Conservation (phyloP, 2,113 vertebrate genomes). For the Agelaius tricolor region DNA sequence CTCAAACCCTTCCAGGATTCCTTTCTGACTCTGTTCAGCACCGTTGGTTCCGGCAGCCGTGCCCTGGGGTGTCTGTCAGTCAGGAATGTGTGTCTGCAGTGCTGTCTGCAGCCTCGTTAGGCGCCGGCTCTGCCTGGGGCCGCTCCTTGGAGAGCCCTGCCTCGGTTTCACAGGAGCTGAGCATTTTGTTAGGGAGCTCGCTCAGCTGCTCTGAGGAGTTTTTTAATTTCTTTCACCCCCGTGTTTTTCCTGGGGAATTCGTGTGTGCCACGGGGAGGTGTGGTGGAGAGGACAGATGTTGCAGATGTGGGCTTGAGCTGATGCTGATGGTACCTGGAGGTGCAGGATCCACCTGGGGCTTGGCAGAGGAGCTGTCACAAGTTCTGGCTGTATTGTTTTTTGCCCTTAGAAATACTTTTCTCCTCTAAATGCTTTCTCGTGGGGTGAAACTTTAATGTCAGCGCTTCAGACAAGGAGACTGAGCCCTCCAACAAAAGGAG, state of each 20-base stretch:
- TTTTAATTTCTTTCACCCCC: background rate
- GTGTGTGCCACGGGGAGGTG: rapidly evolving
- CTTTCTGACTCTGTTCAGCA: rapidly evolving
- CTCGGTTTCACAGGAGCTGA: background rate
- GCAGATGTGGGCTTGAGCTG: background rate
- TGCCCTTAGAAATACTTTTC: background rate
- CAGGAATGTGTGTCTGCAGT: background rate
- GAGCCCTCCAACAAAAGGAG: background rate
- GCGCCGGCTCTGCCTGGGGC: background rate
- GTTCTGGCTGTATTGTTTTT: background rate
- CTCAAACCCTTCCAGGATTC: rapidly evolving
- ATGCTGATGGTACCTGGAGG: background rate
- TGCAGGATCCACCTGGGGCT: background rate
- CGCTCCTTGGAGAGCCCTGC: background rate
- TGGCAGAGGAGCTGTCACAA: background rate
- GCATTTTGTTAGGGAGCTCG: background rate
- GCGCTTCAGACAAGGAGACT: background rate
- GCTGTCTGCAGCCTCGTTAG: background rate
- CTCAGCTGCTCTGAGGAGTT: background rate
- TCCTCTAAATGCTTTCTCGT: background rate
- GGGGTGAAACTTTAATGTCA: background rate
- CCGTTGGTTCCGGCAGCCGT: rapidly evolving
- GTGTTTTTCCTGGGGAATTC: background rate
- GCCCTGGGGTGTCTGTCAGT: background rate
- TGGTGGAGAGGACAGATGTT: background rate